Percentiles rank a stretch among this genome's conserved stretches.
Evolutionary conservation across 2,113 vertebrate genomes (phyloP).

Genomic region (Chunga burmeisteri): DNA sequence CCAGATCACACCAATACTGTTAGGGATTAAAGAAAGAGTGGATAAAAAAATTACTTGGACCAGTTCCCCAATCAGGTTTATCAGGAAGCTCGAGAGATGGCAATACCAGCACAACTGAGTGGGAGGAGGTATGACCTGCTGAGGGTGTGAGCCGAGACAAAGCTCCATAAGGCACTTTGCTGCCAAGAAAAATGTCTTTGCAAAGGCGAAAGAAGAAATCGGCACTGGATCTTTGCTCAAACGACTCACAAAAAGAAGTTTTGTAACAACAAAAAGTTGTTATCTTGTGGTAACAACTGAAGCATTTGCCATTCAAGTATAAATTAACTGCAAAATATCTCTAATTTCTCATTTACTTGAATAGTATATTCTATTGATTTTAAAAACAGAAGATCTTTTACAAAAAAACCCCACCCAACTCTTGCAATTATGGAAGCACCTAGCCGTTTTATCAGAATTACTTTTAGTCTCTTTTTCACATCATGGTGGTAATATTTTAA

Average conservation of each 20-base stretch:
- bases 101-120: background rate
- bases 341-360: background rate
- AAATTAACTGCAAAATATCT: background rate
- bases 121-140: slow-evolving; percentile 7
- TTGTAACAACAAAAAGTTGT: too few relatives aligned
- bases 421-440: background rate
- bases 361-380: background rate
- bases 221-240: background rate
- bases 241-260: background rate
- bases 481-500: background rate
- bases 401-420: background rate
- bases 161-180: background rate
- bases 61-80: slow-evolving; percentile 26
- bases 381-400: background rate
- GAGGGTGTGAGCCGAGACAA: background rate
- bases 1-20: background rate
- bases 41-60: background rate
- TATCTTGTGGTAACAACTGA: background rate
- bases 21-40: background rate
- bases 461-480: background rate
- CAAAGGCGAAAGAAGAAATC: background rate
- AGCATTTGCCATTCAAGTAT: background rate
- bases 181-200: background rate
- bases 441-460: background rate
- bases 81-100: background rate